A percentile compares a stretch with the other conserved stretches of the same genome.
Evolutionary conservation across 37 sponge, comb jelly and placozoan genomes (phyloP).

Genomic region (Aphrocallistes beatrix): DNA sequence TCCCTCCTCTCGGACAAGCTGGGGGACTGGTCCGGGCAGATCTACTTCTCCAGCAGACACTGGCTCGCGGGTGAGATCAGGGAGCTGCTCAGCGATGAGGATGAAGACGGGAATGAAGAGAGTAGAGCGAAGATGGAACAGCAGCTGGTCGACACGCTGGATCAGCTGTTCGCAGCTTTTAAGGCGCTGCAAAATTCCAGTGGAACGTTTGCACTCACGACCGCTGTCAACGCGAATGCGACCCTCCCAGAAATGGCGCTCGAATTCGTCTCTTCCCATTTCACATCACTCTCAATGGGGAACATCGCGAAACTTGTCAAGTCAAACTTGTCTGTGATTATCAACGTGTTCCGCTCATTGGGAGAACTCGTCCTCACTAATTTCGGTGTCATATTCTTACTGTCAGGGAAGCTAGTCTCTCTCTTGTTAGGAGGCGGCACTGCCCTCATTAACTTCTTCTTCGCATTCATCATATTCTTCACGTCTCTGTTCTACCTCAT

Average conservation of each 20-base stretch:
- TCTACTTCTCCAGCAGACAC: neutral
- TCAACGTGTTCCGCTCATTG: constrained; percentile 18
- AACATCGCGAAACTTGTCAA: neutral
- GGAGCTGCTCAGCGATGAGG: neutral
- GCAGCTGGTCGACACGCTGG: constrained; percentile 16
- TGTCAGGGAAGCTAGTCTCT: constrained; percentile 10
- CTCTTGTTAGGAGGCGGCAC: constrained; percentile 16
- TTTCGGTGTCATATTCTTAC: neutral
- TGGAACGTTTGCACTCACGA: neutral
- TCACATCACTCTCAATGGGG: neutral
- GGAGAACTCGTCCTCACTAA: constrained; percentile 3
- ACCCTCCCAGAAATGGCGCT: neutral
- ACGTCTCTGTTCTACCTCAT: constrained; percentile 88
- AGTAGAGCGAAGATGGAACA: neutral
- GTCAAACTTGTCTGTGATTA: constrained; percentile 2
- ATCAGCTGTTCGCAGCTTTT: constrained; percentile 4
- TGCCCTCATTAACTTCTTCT: constrained; percentile 22
- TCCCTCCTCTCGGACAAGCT: neutral
- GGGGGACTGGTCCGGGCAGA: constrained; percentile 1
- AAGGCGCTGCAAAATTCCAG: neutral
- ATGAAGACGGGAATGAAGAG: neutral
- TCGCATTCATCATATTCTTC: constrained; percentile 60
- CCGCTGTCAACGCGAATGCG: neutral
- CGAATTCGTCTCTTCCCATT: neutral
- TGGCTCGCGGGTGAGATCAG: neutral